Evolutionary conservation across 2,797 vertebrate genomes (phyloP), one percentile per base, ranked within the genome.

Genomic region (Platalea minor): DNA sequence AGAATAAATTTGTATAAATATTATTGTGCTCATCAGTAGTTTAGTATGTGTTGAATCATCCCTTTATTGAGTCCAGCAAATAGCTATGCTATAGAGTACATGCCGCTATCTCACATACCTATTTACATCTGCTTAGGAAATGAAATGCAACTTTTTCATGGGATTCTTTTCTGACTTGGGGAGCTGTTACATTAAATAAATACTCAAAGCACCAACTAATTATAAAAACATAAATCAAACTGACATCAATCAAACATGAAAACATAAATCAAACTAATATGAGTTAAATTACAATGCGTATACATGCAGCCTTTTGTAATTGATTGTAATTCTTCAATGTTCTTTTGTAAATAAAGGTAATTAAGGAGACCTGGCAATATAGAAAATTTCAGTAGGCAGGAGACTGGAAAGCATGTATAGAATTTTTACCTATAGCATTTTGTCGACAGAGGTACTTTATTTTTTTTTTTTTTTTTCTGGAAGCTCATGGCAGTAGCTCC

Each of bases 181-280:
- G 21, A 70, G 43, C 20, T 1, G 5, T 88, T 93, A 53, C 54
- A 56, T 81, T 78, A 91, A 84, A 57, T 73, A 85, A 88, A 48
- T 79, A 82, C 7, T n/a, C 37, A 92, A 61, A 80, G 12, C 29
- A 65, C 50, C 13, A 53, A 20, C 28, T 50, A 70, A 76, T 31
- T 70, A 65, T 73, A 90, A 93, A 96, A 89, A 37, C 24, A 91
- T 94, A 89, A 94, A 95, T 91, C 93, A 97, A 81, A 33, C 9
- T 91, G 93, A 92, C 69, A 39, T 67, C 60, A 90, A 24, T 77
- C 59, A 75, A 93, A 92, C 80, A 81, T 45, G 37, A 59, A 93
- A 90, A 85, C 69, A 81, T 94, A 92, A 94, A 92, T 96, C 95
- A 96, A 56, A 88, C 39, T 91, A 88, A 88, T 45, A 50, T 83